Conservation (phyloP, 2,797 vertebrate genomes). For the Moxostoma hubbsi region DNA sequence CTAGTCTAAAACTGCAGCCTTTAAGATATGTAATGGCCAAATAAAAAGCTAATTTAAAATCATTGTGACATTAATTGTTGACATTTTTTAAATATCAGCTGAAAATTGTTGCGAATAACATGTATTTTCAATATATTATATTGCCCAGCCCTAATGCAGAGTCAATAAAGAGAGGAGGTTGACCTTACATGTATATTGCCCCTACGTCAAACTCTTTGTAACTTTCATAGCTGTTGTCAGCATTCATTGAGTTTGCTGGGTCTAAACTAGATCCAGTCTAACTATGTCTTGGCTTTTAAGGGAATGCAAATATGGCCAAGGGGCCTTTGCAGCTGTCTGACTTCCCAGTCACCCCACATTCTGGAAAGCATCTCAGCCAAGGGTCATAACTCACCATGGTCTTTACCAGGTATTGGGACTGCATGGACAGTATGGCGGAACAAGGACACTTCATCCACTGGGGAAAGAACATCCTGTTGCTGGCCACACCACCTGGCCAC, state of each 20-base stretch:
- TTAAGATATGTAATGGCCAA: too few species aligned
- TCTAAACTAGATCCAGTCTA: slow-evolving; percentile 32
- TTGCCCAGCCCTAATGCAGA: too few species aligned
- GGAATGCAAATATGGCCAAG: background rate
- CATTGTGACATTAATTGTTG: too few species aligned
- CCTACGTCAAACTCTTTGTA: background rate
- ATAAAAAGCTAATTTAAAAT: too few species aligned
- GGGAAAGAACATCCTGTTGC: slow-evolving; percentile 65
- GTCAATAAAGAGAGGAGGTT: too few species aligned
- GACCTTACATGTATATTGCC: too few species aligned
- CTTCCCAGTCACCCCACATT: background rate
- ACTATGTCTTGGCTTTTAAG: slow-evolving; percentile 11
- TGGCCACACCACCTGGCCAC: slow-evolving; percentile 75
- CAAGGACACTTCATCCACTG: slow-evolving; percentile 65
- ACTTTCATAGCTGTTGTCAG: slow-evolving; percentile 23
- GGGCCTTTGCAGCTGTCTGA: slow-evolving; percentile 32
- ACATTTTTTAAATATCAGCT: too few species aligned
- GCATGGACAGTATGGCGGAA: slow-evolving; percentile 45
- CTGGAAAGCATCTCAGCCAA: slow-evolving; percentile 10
- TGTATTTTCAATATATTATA: too few species aligned
- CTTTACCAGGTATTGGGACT: slow-evolving; percentile 1
- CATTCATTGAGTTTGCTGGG: slow-evolving; percentile 22
- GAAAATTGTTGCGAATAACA: too few species aligned
- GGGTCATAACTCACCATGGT: slow-evolving; percentile 20
- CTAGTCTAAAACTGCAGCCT: too few species aligned